Percentiles rank a stretch among this genome's conserved stretches.
Conservation (phyloP, 1,140 invertebrate species). For the Drosophila kepulauana region DNA sequence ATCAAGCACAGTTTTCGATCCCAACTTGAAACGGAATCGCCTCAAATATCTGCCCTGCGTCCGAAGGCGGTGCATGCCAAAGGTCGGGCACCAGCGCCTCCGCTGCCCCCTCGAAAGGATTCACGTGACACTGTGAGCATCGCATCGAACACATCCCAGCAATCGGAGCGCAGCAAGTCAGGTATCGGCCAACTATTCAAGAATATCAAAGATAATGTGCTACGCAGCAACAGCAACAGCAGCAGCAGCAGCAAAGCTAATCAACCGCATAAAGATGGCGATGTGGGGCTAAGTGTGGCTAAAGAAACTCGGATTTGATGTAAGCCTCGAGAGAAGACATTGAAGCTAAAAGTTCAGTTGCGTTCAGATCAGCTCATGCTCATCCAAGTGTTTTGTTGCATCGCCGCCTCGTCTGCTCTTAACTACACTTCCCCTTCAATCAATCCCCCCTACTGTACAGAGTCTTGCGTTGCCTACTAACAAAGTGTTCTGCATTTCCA, state of each 20-base stretch:
- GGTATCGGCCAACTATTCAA: constrained; percentile 76
- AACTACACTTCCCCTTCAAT: constrained; percentile 30
- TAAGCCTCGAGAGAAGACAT: constrained; percentile 49
- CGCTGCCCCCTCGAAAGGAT: constrained; percentile 56
- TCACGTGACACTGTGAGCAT: constrained; percentile 57
- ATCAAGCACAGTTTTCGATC: constrained; percentile 74
- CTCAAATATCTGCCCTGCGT: constrained; percentile 26
- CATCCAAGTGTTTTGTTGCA: constrained; percentile 60
- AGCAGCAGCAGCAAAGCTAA: constrained; percentile 59
- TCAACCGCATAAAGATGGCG: constrained; percentile 26
- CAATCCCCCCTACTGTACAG: constrained; percentile 42
- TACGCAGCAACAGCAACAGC: constrained; percentile 52
- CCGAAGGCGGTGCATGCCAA: constrained; percentile 68
- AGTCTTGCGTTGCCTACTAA: constrained; percentile 65
- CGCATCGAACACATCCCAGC: constrained; percentile 30
- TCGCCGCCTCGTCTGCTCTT: constrained; percentile 46
- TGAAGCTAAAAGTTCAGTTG: background rate
- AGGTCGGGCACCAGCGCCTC: constrained; percentile 73
- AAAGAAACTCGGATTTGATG: constrained; percentile 75
- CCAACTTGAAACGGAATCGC: constrained; percentile 50
- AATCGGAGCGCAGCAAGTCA: constrained; percentile 64
- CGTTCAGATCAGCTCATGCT: constrained; percentile 38
- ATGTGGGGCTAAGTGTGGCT: constrained; percentile 42
- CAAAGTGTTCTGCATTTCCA: constrained; percentile 52
- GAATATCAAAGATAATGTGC: constrained; percentile 74